Percentiles rank a stretch among this genome's conserved stretches.
phyloP scores from a whole-genome alignment of 2,888 invertebrate species.

The Caenorhabditis virilis region DNA sequence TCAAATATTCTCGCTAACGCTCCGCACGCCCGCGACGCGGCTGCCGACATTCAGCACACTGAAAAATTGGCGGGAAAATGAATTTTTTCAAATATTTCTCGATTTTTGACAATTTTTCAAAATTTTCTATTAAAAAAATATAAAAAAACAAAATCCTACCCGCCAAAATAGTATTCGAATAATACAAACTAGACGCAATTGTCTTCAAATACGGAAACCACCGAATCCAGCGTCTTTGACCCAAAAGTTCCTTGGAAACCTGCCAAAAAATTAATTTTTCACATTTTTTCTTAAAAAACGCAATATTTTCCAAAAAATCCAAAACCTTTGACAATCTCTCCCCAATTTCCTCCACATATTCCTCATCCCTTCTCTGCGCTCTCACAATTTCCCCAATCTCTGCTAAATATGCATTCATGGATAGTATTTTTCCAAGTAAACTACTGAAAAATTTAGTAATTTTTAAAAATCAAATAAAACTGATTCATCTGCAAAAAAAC shows the following conservation, averaged over 20 bases:
- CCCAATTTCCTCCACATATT: constrained; percentile 47
- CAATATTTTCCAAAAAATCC: background rate
- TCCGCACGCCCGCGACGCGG: too few species aligned
- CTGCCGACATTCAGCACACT: too few species aligned
- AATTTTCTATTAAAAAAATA: too few species aligned
- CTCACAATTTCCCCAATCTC: constrained; percentile 65
- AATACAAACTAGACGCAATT: constrained; percentile 51
- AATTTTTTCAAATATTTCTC: too few species aligned
- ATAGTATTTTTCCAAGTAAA: background rate
- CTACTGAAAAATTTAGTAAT: constrained; percentile 1
- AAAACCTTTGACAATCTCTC: constrained; percentile 45
- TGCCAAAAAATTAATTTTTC: constrained; percentile 9
- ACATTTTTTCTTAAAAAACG: constrained; percentile 2
- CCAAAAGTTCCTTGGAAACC: constrained; percentile 44
- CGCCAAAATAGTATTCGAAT: constrained; percentile 53
- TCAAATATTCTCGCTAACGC: too few species aligned
- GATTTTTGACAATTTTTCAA: too few species aligned
- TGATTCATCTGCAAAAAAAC: background rate
- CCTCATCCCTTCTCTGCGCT: constrained; percentile 60
- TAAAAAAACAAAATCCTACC: constrained; percentile 32
- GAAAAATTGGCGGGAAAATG: too few species aligned
- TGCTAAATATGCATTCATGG: constrained; percentile 53
- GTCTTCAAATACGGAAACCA: constrained; percentile 50
- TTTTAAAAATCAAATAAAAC: background rate
- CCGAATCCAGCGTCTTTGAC: constrained; percentile 52